Evolutionary conservation across 1,140 invertebrate species (phyloP), one percentile per base, ranked within the genome.

Genomic region (Diuraphis noxia): DNA sequence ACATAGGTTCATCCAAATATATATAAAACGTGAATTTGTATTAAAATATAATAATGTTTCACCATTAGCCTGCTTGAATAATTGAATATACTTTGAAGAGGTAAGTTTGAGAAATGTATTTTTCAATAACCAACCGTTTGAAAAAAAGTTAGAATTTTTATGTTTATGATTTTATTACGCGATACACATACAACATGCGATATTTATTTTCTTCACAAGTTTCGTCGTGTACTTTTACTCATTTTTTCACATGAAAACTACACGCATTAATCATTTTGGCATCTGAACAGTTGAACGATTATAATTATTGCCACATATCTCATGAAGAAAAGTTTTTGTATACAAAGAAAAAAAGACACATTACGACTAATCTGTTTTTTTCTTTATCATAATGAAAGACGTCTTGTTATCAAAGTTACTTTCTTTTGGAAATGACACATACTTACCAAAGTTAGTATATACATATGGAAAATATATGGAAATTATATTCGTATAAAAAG

Each of bases 211-310:
- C 17, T 5, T 8, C 9, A 10, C 10, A 13, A 40, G 36, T 25
- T 82, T 82, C 23, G 0, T 25, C 36, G 38, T 79, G 23, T 34
- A 82, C 13, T 38, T 38, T 38, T 38, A 38, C 79, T 82, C 0
- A 40, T 82, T 82, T 36, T 82, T 82, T 82, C 9, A 38, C 36
- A 17, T 82, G 21, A 82, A 79, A 82, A 25, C 36, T 40, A 38
- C 79, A 25, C 25, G 25, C 38, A 82, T 82, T 82, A 82, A 82
- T 82, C 79, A 82, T 82, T 82, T 7, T 40, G 38, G 79, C 25
- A 38, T 82, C 79, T 21, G 40, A 82, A 82, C 79, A 82, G 79
- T 40, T 82, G 23, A 82, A 82, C 79, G 40, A 82, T 82, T 38
- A 82, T 82, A 72, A 72, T 72, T 72, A 72, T 72, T 17, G 56